Base-by-base conservation (phyloP, 2,888 invertebrate genomes). In the Chesias legatella region DNA sequence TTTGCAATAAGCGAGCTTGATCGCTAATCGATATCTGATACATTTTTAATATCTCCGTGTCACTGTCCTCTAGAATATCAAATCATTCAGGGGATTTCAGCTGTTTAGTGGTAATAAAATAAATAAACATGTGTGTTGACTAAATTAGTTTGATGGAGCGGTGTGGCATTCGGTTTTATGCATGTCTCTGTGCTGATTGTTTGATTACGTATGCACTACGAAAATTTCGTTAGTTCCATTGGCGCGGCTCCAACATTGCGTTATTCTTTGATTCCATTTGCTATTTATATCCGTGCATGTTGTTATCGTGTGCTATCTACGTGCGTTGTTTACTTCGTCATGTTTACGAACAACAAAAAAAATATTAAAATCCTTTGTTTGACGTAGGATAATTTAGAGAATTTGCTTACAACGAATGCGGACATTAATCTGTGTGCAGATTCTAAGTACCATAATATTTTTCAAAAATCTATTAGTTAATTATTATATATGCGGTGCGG, bases 251-350 rank as follows among this genome's bases (percentile, higher is more conserved):
- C 80, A 81, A 64, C 48, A 53, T 61, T 70, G 73, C 70, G 74
- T 72, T 74, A 72, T 65, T 67, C 71, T 72, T 69, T 70, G 68
- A 74, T 75, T 73, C 63, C 65, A 67, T 61, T 17, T 61, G 58
- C 74, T 78, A 78, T 80, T 79, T 74, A 67, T 73, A 73, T 60
- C 63, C 62, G 63, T 68, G 65, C 72, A 76, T 73, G 72, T 48
- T 73, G 66, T 68, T 71, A 69, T 71, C 62, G 67, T 67, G 66
- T 72, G 66, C 66, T 73, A 70, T 62, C 60, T 67, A 55, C 56
- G 58, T 36, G 36, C 48, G 55, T 57, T 66, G 63, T 72, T 71
- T 67, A 63, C 65, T 56, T 62, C 45, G 48, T 48, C 48, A 57
- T 50, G 13, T 43, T 48, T 31, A 22, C 20, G 21, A 13, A 34